phyloP scores from a whole-genome alignment of 2,113 vertebrate genomes.

The Oreotragus oreotragus region DNA sequence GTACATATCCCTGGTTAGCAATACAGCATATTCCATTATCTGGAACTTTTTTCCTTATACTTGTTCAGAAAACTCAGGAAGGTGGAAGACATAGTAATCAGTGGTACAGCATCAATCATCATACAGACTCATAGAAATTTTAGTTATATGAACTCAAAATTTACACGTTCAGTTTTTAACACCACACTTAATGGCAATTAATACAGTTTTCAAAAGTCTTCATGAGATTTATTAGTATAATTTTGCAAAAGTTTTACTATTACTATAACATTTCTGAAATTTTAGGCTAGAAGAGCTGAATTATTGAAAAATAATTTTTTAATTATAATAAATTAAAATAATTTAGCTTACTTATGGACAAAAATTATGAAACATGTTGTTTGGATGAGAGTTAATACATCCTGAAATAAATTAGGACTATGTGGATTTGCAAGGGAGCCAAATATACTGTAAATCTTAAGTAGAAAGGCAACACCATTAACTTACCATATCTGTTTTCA shows the following conservation, averaged over 20 bases:
- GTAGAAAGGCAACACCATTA: conserved; percentile 16
- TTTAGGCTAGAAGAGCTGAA: background rate
- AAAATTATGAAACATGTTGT: conserved; percentile 1
- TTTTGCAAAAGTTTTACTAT: background rate
- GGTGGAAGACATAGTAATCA: background rate
- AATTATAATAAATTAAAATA: background rate
- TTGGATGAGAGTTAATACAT: background rate
- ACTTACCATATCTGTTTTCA: conserved; percentile 50
- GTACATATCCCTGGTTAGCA: background rate
- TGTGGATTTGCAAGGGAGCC: background rate
- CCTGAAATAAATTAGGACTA: background rate
- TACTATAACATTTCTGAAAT: background rate
- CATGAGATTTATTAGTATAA: background rate
- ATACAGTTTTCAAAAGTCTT: background rate
- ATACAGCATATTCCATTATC: background rate
- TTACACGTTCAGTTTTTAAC: background rate
- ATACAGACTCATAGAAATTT: background rate
- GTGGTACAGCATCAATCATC: background rate
- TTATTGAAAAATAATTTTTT: background rate
- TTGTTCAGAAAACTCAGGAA: background rate
- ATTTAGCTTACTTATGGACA: background rate
- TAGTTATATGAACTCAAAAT: background rate
- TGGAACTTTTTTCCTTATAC: background rate
- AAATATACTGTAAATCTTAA: conserved; percentile 10
- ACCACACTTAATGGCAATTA: background rate